Conservation (phyloP, 2,113 vertebrate species). For the Balaeniceps rex region DNA sequence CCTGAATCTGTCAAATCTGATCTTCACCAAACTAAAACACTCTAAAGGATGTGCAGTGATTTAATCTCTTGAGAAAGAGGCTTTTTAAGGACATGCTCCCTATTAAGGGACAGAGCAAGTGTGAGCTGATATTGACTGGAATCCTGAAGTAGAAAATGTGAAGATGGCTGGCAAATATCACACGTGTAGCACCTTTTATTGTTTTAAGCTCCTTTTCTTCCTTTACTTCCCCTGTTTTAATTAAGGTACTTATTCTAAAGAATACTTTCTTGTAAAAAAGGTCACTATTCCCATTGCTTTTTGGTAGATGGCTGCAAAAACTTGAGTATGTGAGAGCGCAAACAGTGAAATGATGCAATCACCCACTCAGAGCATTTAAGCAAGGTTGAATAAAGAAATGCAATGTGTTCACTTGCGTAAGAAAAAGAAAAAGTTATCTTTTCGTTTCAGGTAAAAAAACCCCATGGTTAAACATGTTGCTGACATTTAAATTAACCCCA, state of each 20-base stretch:
- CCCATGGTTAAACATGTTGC: not conserved
- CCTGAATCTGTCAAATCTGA: not conserved
- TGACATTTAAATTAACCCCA: not conserved
- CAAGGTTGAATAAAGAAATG: not conserved
- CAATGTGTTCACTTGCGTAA: not conserved
- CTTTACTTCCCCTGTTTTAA: not conserved
- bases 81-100: not conserved
- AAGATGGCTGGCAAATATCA: not conserved
- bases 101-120: not conserved
- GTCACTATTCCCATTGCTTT: not conserved
- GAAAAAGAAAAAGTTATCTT: not conserved
- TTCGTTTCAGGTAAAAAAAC: not conserved
- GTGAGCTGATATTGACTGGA: not conserved
- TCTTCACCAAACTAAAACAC: not conserved
- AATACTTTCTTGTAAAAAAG: not conserved
- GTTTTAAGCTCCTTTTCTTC: not conserved
- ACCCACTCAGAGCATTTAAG: not conserved
- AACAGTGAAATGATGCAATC: not conserved
- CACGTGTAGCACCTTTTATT: not conserved
- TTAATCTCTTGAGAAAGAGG: not conserved
- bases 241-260: not conserved
- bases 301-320: not conserved
- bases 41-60: not conserved
- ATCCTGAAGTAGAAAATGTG: not conserved
- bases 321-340: fast-evolving